Evolutionary conservation across 2,113 vertebrate species (phyloP).

Genomic region (Loxodonta africana): DNA sequence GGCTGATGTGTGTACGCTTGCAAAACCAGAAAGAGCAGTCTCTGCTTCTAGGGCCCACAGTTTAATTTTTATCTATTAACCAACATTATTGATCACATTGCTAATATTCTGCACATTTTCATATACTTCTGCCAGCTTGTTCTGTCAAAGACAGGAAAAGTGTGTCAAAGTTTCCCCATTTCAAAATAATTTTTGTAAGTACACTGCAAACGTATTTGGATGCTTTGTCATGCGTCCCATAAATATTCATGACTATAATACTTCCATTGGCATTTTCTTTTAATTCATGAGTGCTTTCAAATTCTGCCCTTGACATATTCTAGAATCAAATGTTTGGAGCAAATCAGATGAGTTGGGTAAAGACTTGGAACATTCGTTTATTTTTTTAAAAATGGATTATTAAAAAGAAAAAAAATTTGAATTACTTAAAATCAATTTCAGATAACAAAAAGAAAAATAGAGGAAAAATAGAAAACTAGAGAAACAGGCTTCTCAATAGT

Average conservation of each 20-base stretch:
- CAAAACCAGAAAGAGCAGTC: neutral
- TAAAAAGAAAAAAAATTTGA: neutral
- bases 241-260: neutral
- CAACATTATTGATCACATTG: neutral
- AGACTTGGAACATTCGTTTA: neutral
- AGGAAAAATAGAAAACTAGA: neutral
- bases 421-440: neutral
- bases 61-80: neutral
- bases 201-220: neutral
- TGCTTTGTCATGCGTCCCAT: neutral
- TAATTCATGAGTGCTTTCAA: constrained; percentile 58
- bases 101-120: neutral
- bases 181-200: neutral
- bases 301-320: constrained; percentile 57
- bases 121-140: neutral
- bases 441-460: neutral
- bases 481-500: neutral
- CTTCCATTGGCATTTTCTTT: constrained; percentile 54
- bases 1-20: neutral
- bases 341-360: neutral
- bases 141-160: neutral
- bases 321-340: neutral
- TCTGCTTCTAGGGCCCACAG: accelerated
- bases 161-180: neutral
- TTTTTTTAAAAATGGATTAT: neutral